Evolutionary conservation across 2,888 invertebrate species (phyloP), one percentile per base, ranked within the genome.

Genomic region (Leuctra nigra): DNA sequence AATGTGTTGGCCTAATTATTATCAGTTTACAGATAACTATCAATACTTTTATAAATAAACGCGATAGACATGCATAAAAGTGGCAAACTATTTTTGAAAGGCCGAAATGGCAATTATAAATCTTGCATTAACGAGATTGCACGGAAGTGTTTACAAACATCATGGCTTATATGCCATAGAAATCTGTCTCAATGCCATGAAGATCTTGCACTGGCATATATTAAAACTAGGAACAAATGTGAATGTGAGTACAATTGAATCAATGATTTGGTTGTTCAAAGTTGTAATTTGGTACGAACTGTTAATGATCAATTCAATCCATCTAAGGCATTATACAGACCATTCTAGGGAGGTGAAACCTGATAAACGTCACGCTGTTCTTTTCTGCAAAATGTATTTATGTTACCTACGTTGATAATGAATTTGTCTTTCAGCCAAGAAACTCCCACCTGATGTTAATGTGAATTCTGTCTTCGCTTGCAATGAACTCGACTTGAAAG

Each of bases 391-490:
- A n/a, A n/a, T n/a, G n/a, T n/a, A n/a, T n/a, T n/a, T n/a, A n/a
- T n/a, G n/a, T n/a, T n/a, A n/a, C n/a, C n/a, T n/a, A n/a, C n/a
- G n/a, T n/a, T n/a, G n/a, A n/a, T n/a, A n/a, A n/a, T n/a, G n/a
- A n/a, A n/a, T n/a, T n/a, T n/a, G n/a, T n/a, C n/a, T n/a, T n/a
- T n/a, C 67, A 91, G 91, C 91, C 1, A 91, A 91, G 70, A 92
- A 92, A 69, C 72, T 91, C 25, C 92, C 92, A 2, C 82, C 83
- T 68, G 87, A 92, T 77, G 92, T 93, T 1, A 88, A 92, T 68
- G 82, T 86, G 0, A 78, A 81, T 66, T 92, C 91, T 38, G 93
- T 98, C 1, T 98, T 96, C 75, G 94, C 95, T 11, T 97, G 96
- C 73, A 98, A 98, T 75, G 96, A 97, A 69, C 76, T 97, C 57